phyloP scores from a whole-genome alignment of 1,140 invertebrate genomes.

The Steinernema feltiae region DNA sequence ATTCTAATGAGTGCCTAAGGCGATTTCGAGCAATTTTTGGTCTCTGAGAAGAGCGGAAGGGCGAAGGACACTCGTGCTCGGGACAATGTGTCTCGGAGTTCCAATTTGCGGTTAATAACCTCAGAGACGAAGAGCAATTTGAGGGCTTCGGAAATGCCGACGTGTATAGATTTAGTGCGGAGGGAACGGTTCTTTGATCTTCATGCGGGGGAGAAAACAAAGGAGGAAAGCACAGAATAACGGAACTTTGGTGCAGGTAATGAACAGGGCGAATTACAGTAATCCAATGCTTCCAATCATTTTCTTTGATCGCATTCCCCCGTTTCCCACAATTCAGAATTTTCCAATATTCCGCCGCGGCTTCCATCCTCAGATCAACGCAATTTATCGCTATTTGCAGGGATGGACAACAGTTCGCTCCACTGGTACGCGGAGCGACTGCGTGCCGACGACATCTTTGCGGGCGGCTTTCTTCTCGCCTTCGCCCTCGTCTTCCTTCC shows the following conservation, averaged over 20 bases:
- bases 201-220: too few relatives aligned
- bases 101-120: background rate
- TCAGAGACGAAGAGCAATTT: background rate
- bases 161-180: background rate
- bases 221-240: too few relatives aligned
- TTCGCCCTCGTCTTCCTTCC: background rate
- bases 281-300: too few relatives aligned
- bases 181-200: background rate
- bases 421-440: constrained; percentile 3
- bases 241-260: too few relatives aligned
- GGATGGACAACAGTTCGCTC: constrained; percentile 10
- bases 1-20: background rate
- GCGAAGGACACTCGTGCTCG: background rate
- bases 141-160: background rate
- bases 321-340: too few relatives aligned
- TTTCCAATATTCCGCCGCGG: background rate
- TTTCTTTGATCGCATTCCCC: too few relatives aligned
- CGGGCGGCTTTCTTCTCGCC: background rate
- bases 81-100: background rate
- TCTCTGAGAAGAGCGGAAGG: background rate
- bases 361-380: background rate
- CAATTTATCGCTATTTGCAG: background rate
- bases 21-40: background rate
- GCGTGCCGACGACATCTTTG: background rate
- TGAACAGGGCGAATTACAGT: too few relatives aligned